Base-by-base conservation (phyloP, 2,113 vertebrate genomes). In the Agapornis roseicollis region DNA sequence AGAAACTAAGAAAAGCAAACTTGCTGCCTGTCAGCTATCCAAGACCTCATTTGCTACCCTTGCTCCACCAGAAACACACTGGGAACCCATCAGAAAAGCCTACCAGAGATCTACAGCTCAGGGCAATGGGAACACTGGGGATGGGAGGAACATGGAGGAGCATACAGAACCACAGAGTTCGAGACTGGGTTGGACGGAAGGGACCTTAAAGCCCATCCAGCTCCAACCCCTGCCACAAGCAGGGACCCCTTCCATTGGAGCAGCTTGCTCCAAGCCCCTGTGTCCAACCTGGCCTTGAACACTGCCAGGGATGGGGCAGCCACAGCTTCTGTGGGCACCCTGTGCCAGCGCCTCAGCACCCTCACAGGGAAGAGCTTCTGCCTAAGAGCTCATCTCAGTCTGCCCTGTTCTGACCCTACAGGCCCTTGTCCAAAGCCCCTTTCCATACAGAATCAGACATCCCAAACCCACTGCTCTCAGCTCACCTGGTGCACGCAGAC, bases 401-500 rank as follows among this genome's bases (percentile, higher is more conserved):
- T 56, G 19, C 55, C 55, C 33, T 58, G 56, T 1, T 33, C 56
- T 58, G 56, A 7, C 56, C 56, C 56, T 15, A 15, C 56, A 35
- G 33, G 33, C 55, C 55, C 20, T 14, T 58, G 55, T n/a, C 13
- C 33, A 23, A 22, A n/a, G 33, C 56, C 9, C 20, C 56, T 58
- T 20, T 24, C 56, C 56, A 58, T 35, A 23, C 22, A 24, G 56
- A 23, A 58, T 14, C 56, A 35, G 56, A 35, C 56, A 58, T 33
- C 56, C 56, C 56, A 35, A 24, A 35, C 13, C 56, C 10, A 33
- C 56, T 35, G 20, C 56, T 35, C 56, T 58, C 33, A 23, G 39
- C 94, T 97, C 87, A 99, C 99, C 99, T 99, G 99, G 96, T 99
- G 99, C 81, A 99, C 99, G 5, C 99, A 99, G 96, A 99, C 98